Conservation (phyloP, 2,113 vertebrate species). For the Notarius quadriscutis region DNA sequence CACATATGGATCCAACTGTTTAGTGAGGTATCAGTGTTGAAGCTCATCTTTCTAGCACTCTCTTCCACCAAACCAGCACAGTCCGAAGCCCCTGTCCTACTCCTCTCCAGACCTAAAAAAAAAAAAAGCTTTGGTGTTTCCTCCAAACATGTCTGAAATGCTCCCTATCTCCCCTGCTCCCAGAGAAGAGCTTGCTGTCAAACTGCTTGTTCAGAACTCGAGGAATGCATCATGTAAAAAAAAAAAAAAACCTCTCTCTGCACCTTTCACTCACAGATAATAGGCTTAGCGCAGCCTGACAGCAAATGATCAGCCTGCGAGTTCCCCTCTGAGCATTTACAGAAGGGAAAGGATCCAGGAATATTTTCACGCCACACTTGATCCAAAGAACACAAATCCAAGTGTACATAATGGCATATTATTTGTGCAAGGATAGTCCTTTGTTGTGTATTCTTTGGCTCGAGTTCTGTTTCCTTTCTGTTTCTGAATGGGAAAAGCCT, state of each 20-base stretch:
- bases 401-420: constrained; percentile 62
- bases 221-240: constrained; percentile 57
- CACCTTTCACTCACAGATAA: constrained; percentile 60
- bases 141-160: not conserved
- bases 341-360: constrained; percentile 37
- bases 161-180: not conserved
- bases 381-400: constrained; percentile 52
- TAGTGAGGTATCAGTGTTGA: not conserved
- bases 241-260: constrained; percentile 47
- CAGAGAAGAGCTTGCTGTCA: constrained; percentile 45
- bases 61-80: not conserved
- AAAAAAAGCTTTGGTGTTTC: not conserved
- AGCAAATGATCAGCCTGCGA: constrained; percentile 59
- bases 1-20: not conserved
- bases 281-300: constrained; percentile 61
- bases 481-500: constrained; percentile 21
- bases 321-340: constrained; percentile 60
- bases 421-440: constrained; percentile 44
- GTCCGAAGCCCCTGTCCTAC: not conserved
- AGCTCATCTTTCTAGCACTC: not conserved
- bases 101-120: not conserved
- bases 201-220: constrained; percentile 56
- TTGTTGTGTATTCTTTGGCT: constrained; percentile 25
- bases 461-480: constrained; percentile 2
- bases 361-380: constrained; percentile 62